These are phyloP conservation scores for Microcebus lehilahytsara DNA, from an alignment of 2,113 vertebrate genomes.

Conservation along the genomic window DNA sequence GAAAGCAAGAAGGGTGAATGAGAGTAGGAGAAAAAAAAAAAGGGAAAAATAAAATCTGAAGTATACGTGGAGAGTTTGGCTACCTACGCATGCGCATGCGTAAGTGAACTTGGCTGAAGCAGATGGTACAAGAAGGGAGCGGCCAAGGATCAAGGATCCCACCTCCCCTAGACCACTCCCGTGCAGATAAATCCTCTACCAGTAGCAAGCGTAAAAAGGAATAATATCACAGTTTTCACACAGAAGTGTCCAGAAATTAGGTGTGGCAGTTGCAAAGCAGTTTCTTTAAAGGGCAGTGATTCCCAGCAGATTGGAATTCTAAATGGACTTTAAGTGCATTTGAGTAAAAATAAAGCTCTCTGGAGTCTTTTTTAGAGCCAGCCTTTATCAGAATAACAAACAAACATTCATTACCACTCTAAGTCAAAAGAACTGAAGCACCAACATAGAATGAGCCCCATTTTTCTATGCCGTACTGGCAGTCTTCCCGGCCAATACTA, in stretches of 20 bases:
- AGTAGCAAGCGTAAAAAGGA: neutral
- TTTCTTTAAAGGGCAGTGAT: neutral
- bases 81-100: neutral
- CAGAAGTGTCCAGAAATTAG: too few relatives aligned
- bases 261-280: neutral
- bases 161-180: neutral
- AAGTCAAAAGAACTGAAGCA: neutral
- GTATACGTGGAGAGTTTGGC: neutral
- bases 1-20: neutral
- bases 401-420: neutral
- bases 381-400: conserved; percentile 15
- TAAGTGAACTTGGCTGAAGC: neutral
- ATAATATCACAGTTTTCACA: too few relatives aligned
- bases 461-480: neutral
- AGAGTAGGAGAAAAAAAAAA: neutral
- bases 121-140: neutral
- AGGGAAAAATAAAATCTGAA: neutral
- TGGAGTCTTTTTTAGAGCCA: neutral
- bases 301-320: neutral
- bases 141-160: neutral
- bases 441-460: neutral
- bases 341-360: neutral
- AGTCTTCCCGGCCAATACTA: neutral
- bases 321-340: neutral
- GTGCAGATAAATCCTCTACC: neutral